A percentile compares a stretch with the other conserved stretches of the same genome.
These are phyloP conservation scores for Coryphaenoides rupestris DNA, from an alignment of 2,113 vertebrate genomes.

Conservation along the genomic window DNA sequence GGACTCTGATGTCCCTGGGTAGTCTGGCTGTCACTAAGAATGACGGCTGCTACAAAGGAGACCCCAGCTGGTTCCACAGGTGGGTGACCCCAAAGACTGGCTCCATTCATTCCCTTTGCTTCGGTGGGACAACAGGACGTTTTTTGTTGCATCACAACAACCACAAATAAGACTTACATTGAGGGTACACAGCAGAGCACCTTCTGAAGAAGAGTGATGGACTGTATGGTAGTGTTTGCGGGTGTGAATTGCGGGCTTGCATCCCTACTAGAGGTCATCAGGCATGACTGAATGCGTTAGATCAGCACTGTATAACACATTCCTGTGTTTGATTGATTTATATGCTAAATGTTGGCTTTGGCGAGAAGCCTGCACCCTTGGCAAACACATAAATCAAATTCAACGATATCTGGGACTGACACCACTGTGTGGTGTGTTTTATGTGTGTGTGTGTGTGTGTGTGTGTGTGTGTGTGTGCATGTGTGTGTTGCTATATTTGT, in stretches of 20 bases:
- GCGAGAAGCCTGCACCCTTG: too few species aligned
- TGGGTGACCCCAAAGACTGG: conserved; percentile 55
- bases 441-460: conserved; percentile 5
- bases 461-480: conserved; percentile 14
- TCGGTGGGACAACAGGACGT: neutral
- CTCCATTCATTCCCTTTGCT: neutral
- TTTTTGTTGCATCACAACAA: conserved; percentile 6
- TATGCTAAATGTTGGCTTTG: too few species aligned
- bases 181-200: neutral
- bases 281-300: too few species aligned
- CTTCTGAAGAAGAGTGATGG: too few species aligned
- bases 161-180: neutral
- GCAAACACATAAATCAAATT: too few species aligned
- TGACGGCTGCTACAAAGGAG: conserved; percentile 86
- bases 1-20: conserved; percentile 89
- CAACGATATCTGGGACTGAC: too few species aligned
- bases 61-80: conserved; percentile 94
- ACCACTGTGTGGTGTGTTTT: conserved; percentile 3
- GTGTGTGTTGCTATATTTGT: conserved; percentile 9
- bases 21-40: conserved; percentile 89
- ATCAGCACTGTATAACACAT: too few species aligned
- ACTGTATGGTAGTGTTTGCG: too few species aligned
- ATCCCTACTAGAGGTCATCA: too few species aligned
- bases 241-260: too few species aligned
- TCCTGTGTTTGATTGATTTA: too few species aligned